These are phyloP conservation scores for Tinamus major DNA, from an alignment of 2,797 vertebrate species.

Conservation along the genomic window DNA sequence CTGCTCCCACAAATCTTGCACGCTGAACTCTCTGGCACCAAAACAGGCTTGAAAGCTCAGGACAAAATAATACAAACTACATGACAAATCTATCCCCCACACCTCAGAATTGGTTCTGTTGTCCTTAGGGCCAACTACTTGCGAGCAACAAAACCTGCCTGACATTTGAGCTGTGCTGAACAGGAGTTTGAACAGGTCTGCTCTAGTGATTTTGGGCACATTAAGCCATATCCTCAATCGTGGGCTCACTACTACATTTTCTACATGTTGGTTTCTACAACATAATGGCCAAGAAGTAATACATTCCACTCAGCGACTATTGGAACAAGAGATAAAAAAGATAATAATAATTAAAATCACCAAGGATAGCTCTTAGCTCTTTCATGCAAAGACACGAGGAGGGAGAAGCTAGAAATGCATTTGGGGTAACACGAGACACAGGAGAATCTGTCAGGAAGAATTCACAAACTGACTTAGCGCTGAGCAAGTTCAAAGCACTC, in stretches of 20 bases:
- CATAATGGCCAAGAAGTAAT: fast-evolving
- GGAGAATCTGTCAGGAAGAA: not conserved
- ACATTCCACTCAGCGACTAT: not conserved
- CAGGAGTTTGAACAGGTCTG: not conserved
- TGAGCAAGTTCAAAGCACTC: conserved; percentile 43
- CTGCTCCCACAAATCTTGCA: not conserved
- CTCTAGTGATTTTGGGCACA: fast-evolving
- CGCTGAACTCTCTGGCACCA: not conserved
- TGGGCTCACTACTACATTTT: not conserved
- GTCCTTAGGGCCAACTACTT: not conserved
- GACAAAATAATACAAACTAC: fast-evolving
- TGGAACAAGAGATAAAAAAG: not conserved
- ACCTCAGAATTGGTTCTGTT: fast-evolving
- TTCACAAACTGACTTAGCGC: not conserved
- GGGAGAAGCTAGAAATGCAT: not conserved
- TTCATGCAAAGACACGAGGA: not conserved
- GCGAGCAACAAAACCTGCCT: not conserved
- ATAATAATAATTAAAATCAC: too few species aligned
- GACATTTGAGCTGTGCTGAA: not conserved
- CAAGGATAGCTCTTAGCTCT: not conserved
- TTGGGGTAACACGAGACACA: conserved; percentile 35
- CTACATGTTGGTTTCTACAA: fast-evolving
- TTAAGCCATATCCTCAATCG: not conserved
- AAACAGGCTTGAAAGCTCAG: not conserved
- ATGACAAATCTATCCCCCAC: fast-evolving